A percentile compares a stretch with the other conserved stretches of the same genome.
Conservation (phyloP, 2,888 invertebrate species). For the Melitaea athalia region DNA sequence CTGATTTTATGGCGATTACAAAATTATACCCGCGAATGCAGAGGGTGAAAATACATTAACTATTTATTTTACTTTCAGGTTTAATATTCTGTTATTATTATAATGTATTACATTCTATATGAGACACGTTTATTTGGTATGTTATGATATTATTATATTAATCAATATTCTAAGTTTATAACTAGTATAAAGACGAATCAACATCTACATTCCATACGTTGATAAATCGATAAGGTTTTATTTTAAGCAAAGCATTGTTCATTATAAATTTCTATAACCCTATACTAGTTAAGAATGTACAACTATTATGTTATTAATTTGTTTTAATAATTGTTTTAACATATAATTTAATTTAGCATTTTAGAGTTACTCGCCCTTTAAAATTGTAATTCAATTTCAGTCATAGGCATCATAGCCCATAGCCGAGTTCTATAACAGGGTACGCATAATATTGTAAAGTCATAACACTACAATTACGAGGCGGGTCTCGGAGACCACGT, state of each 20-base stretch:
- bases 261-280: too few relatives aligned
- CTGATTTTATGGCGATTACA: slow-evolving; percentile 82
- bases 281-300: too few relatives aligned
- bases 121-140: slow-evolving; percentile 2
- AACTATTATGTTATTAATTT: too few relatives aligned
- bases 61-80: slow-evolving; percentile 37
- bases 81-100: slow-evolving; percentile 26
- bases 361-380: background rate
- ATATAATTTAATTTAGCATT: too few relatives aligned
- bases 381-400: slow-evolving; percentile 3
- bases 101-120: slow-evolving; percentile 13
- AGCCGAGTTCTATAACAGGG: slow-evolving; percentile 25
- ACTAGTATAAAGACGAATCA: background rate
- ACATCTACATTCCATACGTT: too few relatives aligned
- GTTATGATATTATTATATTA: background rate
- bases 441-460: slow-evolving; percentile 70
- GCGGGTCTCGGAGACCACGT: slow-evolving; percentile 53
- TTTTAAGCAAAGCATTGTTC: too few relatives aligned
- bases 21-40: slow-evolving; percentile 66
- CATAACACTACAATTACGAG: slow-evolving; percentile 75
- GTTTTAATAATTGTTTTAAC: too few relatives aligned
- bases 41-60: slow-evolving; percentile 56
- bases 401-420: background rate
- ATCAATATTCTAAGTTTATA: background rate
- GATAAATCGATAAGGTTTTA: too few relatives aligned